A percentile compares a stretch with the other conserved stretches of the same genome.
Evolutionary conservation across 2,797 vertebrate genomes (phyloP).

Genomic region (Sitta carolinensis): DNA sequence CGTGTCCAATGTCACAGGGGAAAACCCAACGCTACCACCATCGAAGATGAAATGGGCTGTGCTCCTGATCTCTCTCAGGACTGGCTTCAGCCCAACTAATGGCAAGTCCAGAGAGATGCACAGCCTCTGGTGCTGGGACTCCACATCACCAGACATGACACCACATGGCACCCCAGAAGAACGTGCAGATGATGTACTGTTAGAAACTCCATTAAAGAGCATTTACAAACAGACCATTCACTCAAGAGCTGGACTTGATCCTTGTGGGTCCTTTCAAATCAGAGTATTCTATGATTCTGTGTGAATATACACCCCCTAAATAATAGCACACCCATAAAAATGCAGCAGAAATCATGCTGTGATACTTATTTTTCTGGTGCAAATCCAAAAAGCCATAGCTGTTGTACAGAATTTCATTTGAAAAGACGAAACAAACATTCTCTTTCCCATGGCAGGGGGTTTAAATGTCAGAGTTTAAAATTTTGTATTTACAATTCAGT

Average conservation of each 20-base stretch:
- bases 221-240: background rate
- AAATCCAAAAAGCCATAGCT: background rate
- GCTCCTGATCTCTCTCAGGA: background rate
- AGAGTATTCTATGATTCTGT: background rate
- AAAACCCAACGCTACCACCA: background rate
- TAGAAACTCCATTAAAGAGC: background rate
- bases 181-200: background rate
- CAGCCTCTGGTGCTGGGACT: background rate
- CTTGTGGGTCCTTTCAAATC: background rate
- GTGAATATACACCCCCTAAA: background rate
- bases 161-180: background rate
- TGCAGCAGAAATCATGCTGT: background rate
- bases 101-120: background rate
- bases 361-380: background rate
- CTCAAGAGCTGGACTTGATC: background rate
- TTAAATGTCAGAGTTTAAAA: slow-evolving; percentile 17
- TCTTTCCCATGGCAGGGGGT: background rate
- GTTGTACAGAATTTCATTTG: background rate
- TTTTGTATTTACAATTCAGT: background rate
- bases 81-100: background rate
- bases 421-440: background rate
- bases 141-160: background rate
- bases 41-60: background rate
- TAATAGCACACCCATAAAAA: background rate
- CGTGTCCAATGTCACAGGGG: background rate